Evolutionary conservation across 2,888 invertebrate species (phyloP).

Genomic region (Stenodera caucasica): DNA sequence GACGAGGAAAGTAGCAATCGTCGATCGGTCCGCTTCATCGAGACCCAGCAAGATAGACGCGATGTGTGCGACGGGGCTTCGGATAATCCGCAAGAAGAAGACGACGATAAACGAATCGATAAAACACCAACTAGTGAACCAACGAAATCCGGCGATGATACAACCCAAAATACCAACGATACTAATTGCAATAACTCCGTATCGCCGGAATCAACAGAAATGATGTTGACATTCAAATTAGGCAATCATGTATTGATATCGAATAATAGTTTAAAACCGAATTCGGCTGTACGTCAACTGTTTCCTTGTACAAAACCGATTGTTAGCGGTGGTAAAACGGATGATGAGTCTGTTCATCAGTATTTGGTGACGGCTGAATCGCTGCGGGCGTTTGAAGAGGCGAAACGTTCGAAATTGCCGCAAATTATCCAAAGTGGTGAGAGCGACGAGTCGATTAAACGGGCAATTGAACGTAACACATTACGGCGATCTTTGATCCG

Average conservation of each 20-base stretch:
- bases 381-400: constrained; percentile 69
- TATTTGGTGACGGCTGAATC: constrained; percentile 72
- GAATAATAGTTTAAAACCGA: constrained; percentile 66
- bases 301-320: constrained; percentile 73
- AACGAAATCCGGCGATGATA: constrained; percentile 27
- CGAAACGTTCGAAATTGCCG: constrained; percentile 60
- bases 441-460: constrained; percentile 69
- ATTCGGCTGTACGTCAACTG: constrained; percentile 82
- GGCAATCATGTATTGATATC: constrained; percentile 60
- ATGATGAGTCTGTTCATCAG: constrained; percentile 53
- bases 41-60: constrained; percentile 51
- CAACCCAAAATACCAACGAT: constrained; percentile 21
- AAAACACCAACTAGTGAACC: constrained; percentile 40
- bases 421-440: constrained; percentile 58
- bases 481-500: constrained; percentile 77
- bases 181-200: constrained; percentile 32
- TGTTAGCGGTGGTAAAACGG: constrained; percentile 43
- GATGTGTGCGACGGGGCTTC: constrained; percentile 55
- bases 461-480: constrained; percentile 83
- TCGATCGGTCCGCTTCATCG: constrained; percentile 70
- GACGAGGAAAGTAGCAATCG: constrained; percentile 64
- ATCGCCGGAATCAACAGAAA: constrained; percentile 55
- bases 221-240: constrained; percentile 62
- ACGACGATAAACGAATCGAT: constrained; percentile 29
- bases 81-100: constrained; percentile 46